Percentiles rank a stretch among this genome's conserved stretches.
phyloP scores from a whole-genome alignment of 2,113 vertebrate species.

The Tonatia bakeri region DNA sequence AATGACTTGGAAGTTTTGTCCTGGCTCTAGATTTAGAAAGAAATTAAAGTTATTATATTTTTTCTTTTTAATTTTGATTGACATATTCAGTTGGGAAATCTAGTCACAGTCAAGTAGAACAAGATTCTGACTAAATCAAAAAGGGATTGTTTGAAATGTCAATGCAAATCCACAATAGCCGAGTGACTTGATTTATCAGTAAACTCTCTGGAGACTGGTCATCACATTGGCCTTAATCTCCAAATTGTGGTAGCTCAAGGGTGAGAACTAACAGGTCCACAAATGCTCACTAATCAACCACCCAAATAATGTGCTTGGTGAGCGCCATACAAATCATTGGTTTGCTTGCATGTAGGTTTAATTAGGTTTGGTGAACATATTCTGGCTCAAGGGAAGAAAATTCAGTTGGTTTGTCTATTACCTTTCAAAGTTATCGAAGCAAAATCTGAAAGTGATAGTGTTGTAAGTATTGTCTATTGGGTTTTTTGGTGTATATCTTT shows the following conservation, averaged over 20 bases:
- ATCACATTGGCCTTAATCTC: background rate
- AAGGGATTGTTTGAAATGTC: constrained; percentile 28
- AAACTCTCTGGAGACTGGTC: background rate
- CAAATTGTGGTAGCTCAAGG: background rate
- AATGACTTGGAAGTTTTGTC: constrained; percentile 51
- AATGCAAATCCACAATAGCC: background rate
- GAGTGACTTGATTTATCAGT: background rate
- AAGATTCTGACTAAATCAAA: background rate
- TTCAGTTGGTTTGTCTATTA: background rate
- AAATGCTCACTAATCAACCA: background rate
- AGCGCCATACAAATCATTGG: background rate
- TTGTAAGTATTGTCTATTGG: background rate
- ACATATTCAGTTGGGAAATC: constrained; percentile 11
- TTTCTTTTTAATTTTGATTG: constrained; percentile 48
- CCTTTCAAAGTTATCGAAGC: background rate
- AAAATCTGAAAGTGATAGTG: background rate
- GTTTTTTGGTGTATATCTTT: background rate
- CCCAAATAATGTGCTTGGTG: background rate
- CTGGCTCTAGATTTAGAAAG: constrained; percentile 54
- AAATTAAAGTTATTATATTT: constrained; percentile 52
- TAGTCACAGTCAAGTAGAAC: background rate
- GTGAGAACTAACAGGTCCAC: background rate
- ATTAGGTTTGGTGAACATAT: background rate
- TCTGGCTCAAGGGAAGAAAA: background rate
- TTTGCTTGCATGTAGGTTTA: background rate